phyloP scores from a whole-genome alignment of 2,888 invertebrate species.

The Ecdyonurus torrentis region DNA sequence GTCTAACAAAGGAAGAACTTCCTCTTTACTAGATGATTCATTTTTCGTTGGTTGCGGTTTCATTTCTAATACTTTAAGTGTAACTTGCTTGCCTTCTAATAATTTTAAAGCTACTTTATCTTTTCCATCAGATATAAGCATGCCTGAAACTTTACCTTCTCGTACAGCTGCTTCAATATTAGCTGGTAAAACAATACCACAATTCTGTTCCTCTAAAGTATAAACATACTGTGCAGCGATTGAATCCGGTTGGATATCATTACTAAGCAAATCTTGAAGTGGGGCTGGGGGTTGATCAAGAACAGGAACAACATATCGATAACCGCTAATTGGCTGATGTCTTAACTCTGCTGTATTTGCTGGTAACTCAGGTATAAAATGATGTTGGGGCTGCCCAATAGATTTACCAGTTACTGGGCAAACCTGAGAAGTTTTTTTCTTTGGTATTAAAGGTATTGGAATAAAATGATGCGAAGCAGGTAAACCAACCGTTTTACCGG shows the following conservation, averaged over 20 bases:
- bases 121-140: conserved; percentile 57
- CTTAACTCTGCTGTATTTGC: conserved; percentile 45
- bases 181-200: conserved; percentile 56
- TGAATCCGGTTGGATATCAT: neutral
- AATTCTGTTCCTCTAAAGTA: conserved; percentile 53
- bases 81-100: conserved; percentile 56
- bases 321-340: conserved; percentile 49
- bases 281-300: conserved; percentile 51
- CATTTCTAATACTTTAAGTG: conserved; percentile 47
- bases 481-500: conserved; percentile 52
- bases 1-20: conserved; percentile 28
- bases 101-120: conserved; percentile 56
- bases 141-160: conserved; percentile 58
- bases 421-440: neutral
- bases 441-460: conserved; percentile 14
- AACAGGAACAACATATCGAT: conserved; percentile 55
- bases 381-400: conserved; percentile 41
- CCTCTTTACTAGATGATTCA: neutral
- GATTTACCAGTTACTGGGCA: neutral
- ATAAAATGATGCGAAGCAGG: conserved; percentile 16
- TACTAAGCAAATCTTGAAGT: conserved; percentile 13
- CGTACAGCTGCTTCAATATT: conserved; percentile 57
- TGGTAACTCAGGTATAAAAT: conserved; percentile 61
- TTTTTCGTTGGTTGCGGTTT: conserved; percentile 15
- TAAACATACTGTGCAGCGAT: conserved; percentile 39